Conservation (phyloP, 2,797 vertebrate genomes). For the Lacerta viridis region DNA sequence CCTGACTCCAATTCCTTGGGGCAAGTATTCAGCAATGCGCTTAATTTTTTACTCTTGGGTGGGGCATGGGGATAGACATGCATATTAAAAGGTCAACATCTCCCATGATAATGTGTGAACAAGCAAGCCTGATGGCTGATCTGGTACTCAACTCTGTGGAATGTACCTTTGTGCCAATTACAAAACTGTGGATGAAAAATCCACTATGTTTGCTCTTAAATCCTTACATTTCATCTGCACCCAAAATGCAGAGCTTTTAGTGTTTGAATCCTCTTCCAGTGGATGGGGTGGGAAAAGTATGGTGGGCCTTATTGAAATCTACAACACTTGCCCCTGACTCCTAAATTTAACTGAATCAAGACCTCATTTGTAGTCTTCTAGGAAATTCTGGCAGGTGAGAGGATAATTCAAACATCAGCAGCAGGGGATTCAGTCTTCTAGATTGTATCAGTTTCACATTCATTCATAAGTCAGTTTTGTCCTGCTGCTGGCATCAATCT, state of each 20-base stretch:
- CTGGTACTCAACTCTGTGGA: too few relatives aligned
- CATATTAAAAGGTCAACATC: background rate
- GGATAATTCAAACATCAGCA: too few relatives aligned
- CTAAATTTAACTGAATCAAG: too few relatives aligned
- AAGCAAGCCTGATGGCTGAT: background rate
- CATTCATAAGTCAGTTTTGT: background rate
- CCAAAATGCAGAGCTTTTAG: background rate
- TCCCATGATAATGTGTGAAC: background rate
- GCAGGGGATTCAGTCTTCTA: background rate
- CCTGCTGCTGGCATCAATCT: background rate
- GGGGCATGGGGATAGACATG: background rate
- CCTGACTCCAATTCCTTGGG: background rate
- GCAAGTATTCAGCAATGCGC: background rate
- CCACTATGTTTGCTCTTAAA: background rate
- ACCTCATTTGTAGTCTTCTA: too few relatives aligned
- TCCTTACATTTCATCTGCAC: background rate
- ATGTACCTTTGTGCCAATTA: too few relatives aligned
- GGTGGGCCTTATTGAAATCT: too few relatives aligned
- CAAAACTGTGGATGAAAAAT: background rate
- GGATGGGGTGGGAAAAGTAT: too few relatives aligned
- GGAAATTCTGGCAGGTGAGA: too few relatives aligned
- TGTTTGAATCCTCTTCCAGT: too few relatives aligned
- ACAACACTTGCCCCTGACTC: too few relatives aligned
- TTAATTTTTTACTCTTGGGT: background rate
- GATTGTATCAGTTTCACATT: background rate